phyloP scores from a whole-genome alignment of 2,888 invertebrate species.

The Eueremaeus valkanovi region DNA sequence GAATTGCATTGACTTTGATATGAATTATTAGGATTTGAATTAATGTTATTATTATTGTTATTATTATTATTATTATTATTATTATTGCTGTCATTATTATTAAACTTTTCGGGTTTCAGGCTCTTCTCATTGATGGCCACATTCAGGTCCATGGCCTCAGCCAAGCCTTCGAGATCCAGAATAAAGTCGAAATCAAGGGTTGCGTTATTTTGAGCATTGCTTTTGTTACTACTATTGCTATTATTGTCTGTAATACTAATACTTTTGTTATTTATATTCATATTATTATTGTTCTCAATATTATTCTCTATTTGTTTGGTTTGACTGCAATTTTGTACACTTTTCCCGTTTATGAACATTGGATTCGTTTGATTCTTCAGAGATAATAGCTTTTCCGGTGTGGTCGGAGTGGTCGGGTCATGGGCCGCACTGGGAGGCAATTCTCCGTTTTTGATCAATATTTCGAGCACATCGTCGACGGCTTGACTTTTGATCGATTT shows the following conservation, averaged over 20 bases:
- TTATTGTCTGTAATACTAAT: background rate
- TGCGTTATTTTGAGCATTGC: constrained; percentile 41
- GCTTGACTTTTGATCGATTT: constrained; percentile 65
- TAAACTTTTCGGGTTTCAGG: background rate
- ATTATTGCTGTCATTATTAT: constrained; percentile 48
- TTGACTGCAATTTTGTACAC: constrained; percentile 44
- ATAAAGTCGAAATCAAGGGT: constrained; percentile 62
- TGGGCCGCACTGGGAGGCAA: constrained; percentile 81
- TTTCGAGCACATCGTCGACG: constrained; percentile 87
- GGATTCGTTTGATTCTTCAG: constrained; percentile 2
- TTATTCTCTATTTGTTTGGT: constrained; percentile 51
- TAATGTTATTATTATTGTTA: constrained; percentile 49
- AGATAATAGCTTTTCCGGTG: constrained; percentile 50
- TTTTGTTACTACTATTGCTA: background rate
- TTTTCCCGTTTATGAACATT: constrained; percentile 49
- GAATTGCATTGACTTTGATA: constrained; percentile 23
- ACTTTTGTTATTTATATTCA: constrained; percentile 47
- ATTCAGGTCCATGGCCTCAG: constrained; percentile 59
- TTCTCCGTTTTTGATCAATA: constrained; percentile 88
- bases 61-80: constrained; percentile 31
- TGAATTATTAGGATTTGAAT: constrained; percentile 47
- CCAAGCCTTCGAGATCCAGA: constrained; percentile 60
- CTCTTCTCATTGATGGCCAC: constrained; percentile 33
- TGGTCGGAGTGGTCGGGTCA: constrained; percentile 62
- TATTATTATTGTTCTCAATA: constrained; percentile 44